Conservation (phyloP, 2,888 invertebrate species). For the Mantis religiosa region DNA sequence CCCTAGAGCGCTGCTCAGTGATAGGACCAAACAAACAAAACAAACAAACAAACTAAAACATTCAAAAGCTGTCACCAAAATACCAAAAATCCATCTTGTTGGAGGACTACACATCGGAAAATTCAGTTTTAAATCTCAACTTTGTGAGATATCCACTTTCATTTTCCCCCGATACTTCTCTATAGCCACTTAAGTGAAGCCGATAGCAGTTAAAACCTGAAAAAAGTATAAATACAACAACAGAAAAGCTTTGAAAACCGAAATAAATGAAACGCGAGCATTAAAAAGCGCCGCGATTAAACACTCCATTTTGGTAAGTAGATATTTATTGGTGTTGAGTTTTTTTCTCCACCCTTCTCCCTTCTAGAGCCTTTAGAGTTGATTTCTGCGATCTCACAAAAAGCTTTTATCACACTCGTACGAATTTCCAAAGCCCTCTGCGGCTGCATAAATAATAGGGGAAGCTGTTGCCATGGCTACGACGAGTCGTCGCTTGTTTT, state of each 20-base stretch:
- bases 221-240: not conserved
- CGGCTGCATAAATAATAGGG: not conserved
- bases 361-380: not conserved
- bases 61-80: too few species aligned
- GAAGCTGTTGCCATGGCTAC: not conserved
- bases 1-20: too few species aligned
- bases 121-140: not conserved
- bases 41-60: too few species aligned
- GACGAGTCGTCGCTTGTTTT: not conserved
- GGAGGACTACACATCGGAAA: not conserved
- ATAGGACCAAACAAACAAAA: too few species aligned
- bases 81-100: not conserved
- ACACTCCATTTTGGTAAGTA: not conserved
- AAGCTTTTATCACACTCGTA: not conserved
- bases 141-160: not conserved
- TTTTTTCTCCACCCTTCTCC: not conserved
- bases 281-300: not conserved
- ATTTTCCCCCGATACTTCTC: not conserved
- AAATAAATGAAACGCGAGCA: not conserved
- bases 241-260: not conserved
- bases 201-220: not conserved
- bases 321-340: not conserved
- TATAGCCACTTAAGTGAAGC: not conserved
- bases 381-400: not conserved
- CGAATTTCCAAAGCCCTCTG: not conserved